Percentiles rank a stretch among this genome's conserved stretches.
Evolutionary conservation across 2,888 invertebrate species (phyloP).

Genomic region (Acrobasis repandana): DNA sequence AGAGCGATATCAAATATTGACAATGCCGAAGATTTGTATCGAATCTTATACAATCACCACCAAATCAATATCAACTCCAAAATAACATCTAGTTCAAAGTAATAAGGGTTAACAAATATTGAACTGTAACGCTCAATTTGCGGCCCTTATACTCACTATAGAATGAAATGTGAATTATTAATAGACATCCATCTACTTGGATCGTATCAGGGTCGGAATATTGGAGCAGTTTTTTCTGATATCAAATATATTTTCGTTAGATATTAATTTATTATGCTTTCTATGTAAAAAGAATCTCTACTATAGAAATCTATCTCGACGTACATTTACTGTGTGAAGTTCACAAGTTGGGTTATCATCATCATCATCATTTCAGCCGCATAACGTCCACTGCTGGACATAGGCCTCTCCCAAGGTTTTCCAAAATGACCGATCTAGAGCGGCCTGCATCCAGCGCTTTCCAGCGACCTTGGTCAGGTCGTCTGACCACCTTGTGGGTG

Average conservation of each 20-base stretch:
- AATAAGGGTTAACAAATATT: background rate
- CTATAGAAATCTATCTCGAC: background rate
- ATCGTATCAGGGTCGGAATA: slow-evolving; percentile 8
- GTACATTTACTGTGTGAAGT: too few species aligned
- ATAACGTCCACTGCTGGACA: too few species aligned
- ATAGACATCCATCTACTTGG: slow-evolving; percentile 1
- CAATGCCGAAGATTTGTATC: background rate
- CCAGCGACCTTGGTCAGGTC: too few species aligned
- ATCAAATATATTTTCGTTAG: background rate
- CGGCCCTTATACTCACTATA: background rate
- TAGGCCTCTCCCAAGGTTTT: too few species aligned
- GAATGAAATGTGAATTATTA: slow-evolving; percentile 14
- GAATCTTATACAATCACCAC: background rate
- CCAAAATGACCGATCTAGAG: too few species aligned
- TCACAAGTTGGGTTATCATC: too few species aligned
- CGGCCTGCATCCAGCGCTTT: too few species aligned
- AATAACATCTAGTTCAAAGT: background rate
- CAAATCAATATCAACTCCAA: background rate
- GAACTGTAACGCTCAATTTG: background rate
- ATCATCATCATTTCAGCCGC: too few species aligned
- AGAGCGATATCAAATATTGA: slow-evolving; percentile 8
- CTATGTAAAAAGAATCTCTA: background rate
- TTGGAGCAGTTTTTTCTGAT: slow-evolving; percentile 4
- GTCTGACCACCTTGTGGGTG: too few species aligned
- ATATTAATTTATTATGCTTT: slow-evolving; percentile 1